Evolutionary conservation across 2,113 vertebrate species (phyloP).

Genomic region (Psilopogon haemacephalus): DNA sequence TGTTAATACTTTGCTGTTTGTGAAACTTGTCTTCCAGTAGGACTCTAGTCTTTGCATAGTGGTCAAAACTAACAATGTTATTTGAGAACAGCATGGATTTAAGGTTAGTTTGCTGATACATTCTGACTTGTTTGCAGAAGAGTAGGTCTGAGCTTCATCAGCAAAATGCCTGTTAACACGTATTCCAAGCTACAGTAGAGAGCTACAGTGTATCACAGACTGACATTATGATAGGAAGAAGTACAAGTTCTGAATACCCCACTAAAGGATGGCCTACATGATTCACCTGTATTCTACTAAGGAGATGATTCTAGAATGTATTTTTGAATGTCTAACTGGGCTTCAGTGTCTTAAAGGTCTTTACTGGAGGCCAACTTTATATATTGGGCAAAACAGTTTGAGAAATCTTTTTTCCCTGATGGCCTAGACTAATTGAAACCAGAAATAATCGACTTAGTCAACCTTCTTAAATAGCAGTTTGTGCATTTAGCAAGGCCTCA

Average conservation of each 20-base stretch:
- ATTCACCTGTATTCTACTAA: background rate
- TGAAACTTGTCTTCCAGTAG: background rate
- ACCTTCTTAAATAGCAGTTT: background rate
- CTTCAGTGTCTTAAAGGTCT: background rate
- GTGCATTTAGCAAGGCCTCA: background rate
- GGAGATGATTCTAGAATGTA: background rate
- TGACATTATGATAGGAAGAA: background rate
- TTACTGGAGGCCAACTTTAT: background rate
- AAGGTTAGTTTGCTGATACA: background rate
- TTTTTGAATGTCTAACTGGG: background rate
- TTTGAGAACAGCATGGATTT: background rate
- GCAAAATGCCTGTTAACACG: background rate
- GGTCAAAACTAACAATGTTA: background rate
- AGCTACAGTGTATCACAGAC: background rate
- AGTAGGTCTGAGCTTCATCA: background rate
- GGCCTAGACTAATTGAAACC: background rate
- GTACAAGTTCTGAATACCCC: background rate
- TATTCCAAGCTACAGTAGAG: background rate
- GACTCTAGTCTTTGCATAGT: background rate
- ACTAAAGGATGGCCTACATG: background rate
- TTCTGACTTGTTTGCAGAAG: background rate
- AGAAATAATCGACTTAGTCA: background rate
- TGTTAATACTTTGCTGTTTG: background rate
- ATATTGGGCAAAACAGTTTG: background rate
- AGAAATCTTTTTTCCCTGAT: background rate